These are phyloP conservation scores for Eupithecia centaureata DNA, from an alignment of 2,888 invertebrate genomes.

Conservation along the genomic window DNA sequence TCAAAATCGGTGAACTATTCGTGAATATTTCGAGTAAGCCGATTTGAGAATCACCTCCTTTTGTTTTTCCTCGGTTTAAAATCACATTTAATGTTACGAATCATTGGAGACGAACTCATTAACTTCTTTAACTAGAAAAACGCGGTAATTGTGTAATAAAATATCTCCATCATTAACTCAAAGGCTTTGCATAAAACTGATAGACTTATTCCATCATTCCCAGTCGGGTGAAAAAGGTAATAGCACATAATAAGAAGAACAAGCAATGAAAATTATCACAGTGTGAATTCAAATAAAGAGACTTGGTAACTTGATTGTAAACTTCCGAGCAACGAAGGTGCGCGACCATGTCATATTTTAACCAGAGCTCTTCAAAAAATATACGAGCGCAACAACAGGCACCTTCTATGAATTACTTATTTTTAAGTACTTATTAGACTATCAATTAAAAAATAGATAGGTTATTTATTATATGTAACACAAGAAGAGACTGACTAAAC, in stretches of 20 bases:
- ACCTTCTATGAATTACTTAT: no score
- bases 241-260: slow-evolving; percentile 21
- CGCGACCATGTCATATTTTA: not conserved
- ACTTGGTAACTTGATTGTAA: slow-evolving; percentile 24
- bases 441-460: not conserved
- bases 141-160: not conserved
- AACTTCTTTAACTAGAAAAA: not conserved
- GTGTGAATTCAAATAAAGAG: slow-evolving; percentile 31
- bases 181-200: slow-evolving; percentile 20
- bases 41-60: no score
- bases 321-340: slow-evolving; percentile 6
- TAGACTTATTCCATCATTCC: slow-evolving; percentile 16
- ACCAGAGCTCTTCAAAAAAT: not conserved
- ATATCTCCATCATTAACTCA: slow-evolving; percentile 1
- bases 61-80: no score
- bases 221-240: slow-evolving; percentile 24
- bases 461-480: not conserved
- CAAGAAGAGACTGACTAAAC: not conserved
- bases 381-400: not conserved
- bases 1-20: no score
- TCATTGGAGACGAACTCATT: no score
- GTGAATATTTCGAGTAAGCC: no score
- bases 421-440: no score
- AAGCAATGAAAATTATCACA: slow-evolving; percentile 27
- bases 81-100: no score